Evolutionary conservation across 2,113 vertebrate genomes (phyloP), one percentile per base, ranked within the genome.

Genomic region (Ariopsis seemanni): DNA sequence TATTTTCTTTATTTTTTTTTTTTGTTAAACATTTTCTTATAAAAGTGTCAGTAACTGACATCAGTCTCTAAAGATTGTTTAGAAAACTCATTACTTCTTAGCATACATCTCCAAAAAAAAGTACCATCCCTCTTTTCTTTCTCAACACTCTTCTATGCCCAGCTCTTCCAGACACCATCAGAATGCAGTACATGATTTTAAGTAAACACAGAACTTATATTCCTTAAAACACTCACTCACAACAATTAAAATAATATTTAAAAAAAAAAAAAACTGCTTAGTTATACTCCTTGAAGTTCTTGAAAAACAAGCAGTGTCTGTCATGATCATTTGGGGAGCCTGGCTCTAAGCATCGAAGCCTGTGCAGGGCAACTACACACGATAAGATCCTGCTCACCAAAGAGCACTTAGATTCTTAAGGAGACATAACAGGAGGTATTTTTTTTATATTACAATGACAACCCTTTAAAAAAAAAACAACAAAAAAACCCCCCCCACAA

Each of bases 1-100:
- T 90, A 92, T 92, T 87, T 87, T 93, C 92, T 89, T 88, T 84
- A 74, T 90, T 55, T 88, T 91, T 93, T 91, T 93, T 87, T 92
- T 87, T 72, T 10, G 69, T 93, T 91, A 90, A 92, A 94, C 83
- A 62, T 58, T 88, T 78, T 87, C 81, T 89, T 91, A 93, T 92
- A 93, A 95, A 95, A 94, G 90, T 92, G 94, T 95, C 94, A 94
- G 93, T 94, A 95, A 94, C 94, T 94, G 95, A 95, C 93, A 91
- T 93, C 90, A 93, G 93, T 93, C 78, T 90, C 94, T 92, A 90
- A 92, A 91, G 90, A 91, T 92, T 91, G 89, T 87, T 74, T 52
- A 74, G 55, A 72, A 85, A 72, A 50, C 75, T 15, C 18, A 42
- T 62, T 69, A n/a, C 81, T 79, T 72, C 78, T 74, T 83, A 67